Evolutionary conservation across 2,888 invertebrate species (phyloP), one percentile per base, ranked within the genome.

Genomic region (Scaptodrosophila latifasciaeformis): DNA sequence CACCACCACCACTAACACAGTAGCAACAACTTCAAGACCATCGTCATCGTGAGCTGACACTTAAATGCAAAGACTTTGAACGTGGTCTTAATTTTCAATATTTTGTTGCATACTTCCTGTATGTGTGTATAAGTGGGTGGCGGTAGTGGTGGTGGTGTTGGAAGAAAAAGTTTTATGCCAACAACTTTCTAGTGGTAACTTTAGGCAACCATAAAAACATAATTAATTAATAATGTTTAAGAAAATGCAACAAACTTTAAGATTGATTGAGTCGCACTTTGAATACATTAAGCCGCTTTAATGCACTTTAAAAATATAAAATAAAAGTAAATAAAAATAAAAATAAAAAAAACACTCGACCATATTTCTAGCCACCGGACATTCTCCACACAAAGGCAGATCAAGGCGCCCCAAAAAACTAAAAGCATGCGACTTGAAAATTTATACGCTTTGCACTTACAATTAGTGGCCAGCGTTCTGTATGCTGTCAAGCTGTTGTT

Each of bases 191-290:
- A 37, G 53, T 51, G 24, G 62, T n/a, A n/a, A n/a, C n/a, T n/a
- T n/a, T n/a, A n/a, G n/a, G n/a, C n/a, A n/a, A n/a, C n/a, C 65
- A 70, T 62, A 67, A 69, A 71, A 71, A 48, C 65, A 67, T 75
- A 76, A 69, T 71, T 75, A 71, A 75, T 75, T 65, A 71, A 71
- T 60, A 24, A 24, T 24, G 24, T 7, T 24, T 24, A 3, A 7
- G 24, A 52, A 48, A 57, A 27, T 52, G 42, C 12, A 39, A 30
- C 13, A 29, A 30, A 49, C 45, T 58, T 67, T 18, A 62, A 59
- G 43, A n/a, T 15, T 29, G n/a, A 44, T 24, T 30, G 7, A 59
- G n/a, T n/a, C n/a, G n/a, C n/a, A n/a, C n/a, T n/a, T n/a, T n/a
- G n/a, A n/a, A n/a, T n/a, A n/a, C n/a, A n/a, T n/a, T n/a, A n/a